Conservation (phyloP, 2,113 vertebrate genomes). For the Zosterops pallidus region DNA sequence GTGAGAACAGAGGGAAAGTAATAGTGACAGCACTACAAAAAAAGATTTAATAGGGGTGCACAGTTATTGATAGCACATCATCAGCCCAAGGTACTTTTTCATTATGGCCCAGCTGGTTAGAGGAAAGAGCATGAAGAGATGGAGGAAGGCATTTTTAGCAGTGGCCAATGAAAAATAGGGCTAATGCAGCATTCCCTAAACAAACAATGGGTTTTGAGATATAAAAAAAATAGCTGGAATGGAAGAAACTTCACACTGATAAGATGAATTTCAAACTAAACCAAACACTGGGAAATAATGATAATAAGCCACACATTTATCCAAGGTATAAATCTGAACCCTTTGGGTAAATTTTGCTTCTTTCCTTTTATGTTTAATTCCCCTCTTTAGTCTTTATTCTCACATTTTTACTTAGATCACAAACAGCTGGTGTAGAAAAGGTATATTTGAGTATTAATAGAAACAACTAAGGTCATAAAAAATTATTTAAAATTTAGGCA, state of each 20-base stretch:
- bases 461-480: neutral
- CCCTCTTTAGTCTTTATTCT: neutral
- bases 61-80: constrained; percentile 53
- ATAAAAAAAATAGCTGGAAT: neutral
- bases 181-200: neutral
- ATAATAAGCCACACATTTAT: neutral
- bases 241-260: neutral
- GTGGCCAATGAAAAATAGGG: neutral
- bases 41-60: constrained; percentile 46
- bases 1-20: neutral
- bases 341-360: neutral
- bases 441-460: neutral
- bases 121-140: constrained; percentile 7
- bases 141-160: constrained; percentile 27
- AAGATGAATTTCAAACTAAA: neutral
- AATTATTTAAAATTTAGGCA: neutral
- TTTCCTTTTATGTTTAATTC: neutral
- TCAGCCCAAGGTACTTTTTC: neutral
- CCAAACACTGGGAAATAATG: neutral
- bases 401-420: neutral
- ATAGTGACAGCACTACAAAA: neutral
- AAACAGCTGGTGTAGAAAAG: neutral
- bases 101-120: constrained; percentile 10
- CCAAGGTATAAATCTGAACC: neutral
- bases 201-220: neutral